Evolutionary conservation across 2,113 vertebrate genomes (phyloP), one percentile per base, ranked within the genome.

Genomic region (Myodes glareolus): DNA sequence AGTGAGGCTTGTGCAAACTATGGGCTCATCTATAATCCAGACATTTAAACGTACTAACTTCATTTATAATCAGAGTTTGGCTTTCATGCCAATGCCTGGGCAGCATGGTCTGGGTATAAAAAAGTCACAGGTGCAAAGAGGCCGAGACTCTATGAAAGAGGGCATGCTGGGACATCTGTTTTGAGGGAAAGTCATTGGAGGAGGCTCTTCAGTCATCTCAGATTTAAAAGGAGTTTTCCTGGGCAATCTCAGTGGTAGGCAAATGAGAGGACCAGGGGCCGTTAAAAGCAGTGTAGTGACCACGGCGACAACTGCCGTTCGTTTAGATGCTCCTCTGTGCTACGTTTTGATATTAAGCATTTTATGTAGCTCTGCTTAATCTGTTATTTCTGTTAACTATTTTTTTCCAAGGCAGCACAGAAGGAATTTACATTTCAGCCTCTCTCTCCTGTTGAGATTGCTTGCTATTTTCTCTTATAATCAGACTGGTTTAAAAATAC

Each of bases 381-480:
- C 19, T 52, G 12, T 86, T 68, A 16, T 68, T 68, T 68, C 31
- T 21, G 72, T 76, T 88, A 82, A 91, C 45, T 88, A 91, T 42
- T 65, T 94, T 94, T 76, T 70, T 70, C 88, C 33, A 88, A 42
- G 78, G 67, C 82, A 27, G 73, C 52, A 42, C 91, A 55, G 36
- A 19, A 76, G 39, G 29, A 80, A 76, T 84, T 93, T 42, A 90
- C 39, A 90, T 61, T n/a, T 55, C 19, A 92, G 55, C 82, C 45
- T 31, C 12, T 94, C 47, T 91, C 92, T 77, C 31, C 73, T 77
- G 45, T 87, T 39, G 19, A 80, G 70, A 29, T 45, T 0, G 58
- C 65, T 80, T 88, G 63, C 10, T 82, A 67, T 85, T 94, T 90
- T 78, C 50, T 97, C 81, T 90, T 88, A 73, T 5, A 76, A 89